Conservation (phyloP, 64 coral and sea anemone genomes). For the Dendronephthya gigantea region DNA sequence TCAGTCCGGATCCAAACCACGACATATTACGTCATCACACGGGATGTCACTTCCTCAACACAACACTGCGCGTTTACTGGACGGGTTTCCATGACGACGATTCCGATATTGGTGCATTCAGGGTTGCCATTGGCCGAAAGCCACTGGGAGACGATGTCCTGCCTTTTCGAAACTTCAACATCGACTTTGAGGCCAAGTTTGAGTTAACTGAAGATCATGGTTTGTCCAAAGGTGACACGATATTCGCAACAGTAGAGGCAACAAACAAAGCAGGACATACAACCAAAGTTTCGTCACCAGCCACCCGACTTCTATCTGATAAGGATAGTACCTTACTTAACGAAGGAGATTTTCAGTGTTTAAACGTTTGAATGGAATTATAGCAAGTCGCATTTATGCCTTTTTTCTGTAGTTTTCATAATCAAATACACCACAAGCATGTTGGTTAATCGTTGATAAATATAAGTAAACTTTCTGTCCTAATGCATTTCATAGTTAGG, state of each 20-base stretch:
- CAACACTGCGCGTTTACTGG: conserved; percentile 9
- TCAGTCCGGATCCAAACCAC: conserved; percentile 11
- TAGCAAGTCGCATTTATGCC: no score
- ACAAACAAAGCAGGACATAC: conserved; percentile 54
- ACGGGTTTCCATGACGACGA: not conserved
- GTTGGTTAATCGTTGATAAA: no score
- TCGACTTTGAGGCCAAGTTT: conserved; percentile 33
- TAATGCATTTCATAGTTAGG: no score
- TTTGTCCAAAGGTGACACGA: conserved; percentile 38
- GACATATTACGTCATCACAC: conserved; percentile 68
- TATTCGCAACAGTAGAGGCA: conserved; percentile 57
- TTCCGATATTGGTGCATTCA: conserved; percentile 54
- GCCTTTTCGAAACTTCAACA: conserved; percentile 40
- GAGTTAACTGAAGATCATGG: conserved; percentile 17
- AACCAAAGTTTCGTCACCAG: conserved; percentile 38
- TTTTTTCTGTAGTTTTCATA: no score
- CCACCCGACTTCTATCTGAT: conserved; percentile 70
- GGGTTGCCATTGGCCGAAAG: conserved; percentile 44
- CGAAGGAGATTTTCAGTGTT: conserved; percentile 70
- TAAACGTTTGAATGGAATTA: conserved; percentile 49
- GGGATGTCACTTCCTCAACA: conserved; percentile 69
- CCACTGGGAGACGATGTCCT: conserved; percentile 35
- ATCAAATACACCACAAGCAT: no score
- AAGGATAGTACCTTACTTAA: conserved; percentile 29
- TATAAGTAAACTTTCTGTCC: no score